Evolutionary conservation across 2,113 vertebrate genomes (phyloP).

Genomic region (Cygnus buccinator): DNA sequence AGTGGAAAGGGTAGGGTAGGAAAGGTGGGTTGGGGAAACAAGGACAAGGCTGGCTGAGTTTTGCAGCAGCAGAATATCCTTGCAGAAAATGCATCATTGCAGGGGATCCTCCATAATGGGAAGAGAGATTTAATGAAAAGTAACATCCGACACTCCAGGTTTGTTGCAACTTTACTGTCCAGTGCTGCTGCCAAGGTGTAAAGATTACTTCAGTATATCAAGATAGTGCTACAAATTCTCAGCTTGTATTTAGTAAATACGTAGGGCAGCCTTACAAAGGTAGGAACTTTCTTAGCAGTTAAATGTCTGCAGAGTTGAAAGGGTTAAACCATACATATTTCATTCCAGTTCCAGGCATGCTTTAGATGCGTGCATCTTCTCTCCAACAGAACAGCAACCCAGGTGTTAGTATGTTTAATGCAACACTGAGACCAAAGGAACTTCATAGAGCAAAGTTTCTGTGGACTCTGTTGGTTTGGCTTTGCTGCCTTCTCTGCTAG

Average conservation of each 20-base stretch:
- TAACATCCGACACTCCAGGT: background rate
- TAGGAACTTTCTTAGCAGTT: background rate
- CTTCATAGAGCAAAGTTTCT: background rate
- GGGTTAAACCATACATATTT: accelerated
- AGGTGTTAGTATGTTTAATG: background rate
- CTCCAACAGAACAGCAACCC: background rate
- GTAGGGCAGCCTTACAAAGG: background rate
- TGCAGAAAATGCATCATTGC: background rate
- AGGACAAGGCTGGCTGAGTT: background rate
- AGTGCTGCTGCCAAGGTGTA: background rate
- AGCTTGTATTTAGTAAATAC: accelerated
- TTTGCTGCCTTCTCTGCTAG: background rate
- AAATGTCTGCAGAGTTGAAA: background rate
- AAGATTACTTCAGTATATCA: background rate
- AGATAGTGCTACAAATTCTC: background rate
- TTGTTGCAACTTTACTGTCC: background rate
- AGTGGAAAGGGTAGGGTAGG: background rate
- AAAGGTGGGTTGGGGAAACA: background rate
- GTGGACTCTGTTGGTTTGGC: background rate
- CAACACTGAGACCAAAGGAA: background rate
- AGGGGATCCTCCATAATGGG: no score
- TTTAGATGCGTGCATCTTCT: background rate
- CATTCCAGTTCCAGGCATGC: background rate
- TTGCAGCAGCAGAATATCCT: background rate
- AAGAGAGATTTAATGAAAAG: background rate